These are phyloP conservation scores for Ephydatia muelleri DNA, from an alignment of 37 sponge, comb jelly and placozoan genomes.

Conservation along the genomic window DNA sequence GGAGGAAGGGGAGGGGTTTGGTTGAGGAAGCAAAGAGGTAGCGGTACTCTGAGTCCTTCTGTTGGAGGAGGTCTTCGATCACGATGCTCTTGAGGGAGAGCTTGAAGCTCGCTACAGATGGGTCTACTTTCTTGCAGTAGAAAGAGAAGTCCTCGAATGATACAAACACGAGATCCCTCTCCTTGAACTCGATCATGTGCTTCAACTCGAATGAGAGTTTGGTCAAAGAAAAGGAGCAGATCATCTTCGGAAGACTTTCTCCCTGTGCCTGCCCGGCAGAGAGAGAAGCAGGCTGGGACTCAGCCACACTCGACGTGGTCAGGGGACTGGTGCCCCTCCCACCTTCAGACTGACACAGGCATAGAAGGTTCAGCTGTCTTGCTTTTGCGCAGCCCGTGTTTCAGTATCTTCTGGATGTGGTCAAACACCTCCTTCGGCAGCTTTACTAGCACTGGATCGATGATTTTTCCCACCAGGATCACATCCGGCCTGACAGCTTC, in stretches of 20 bases:
- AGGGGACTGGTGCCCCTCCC: not conserved
- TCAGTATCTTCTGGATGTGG: conserved; percentile 56
- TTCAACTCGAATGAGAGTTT: conserved; percentile 63
- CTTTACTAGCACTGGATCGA: conserved; percentile 32
- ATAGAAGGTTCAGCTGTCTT: not conserved
- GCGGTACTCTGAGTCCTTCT: conserved; percentile 69
- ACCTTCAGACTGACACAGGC: not conserved
- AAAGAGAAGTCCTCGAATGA: conserved; percentile 66
- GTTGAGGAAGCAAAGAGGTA: conserved; percentile 73
- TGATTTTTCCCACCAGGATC: conserved; percentile 31
- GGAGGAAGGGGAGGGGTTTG: conserved; percentile 59
- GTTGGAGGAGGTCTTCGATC: conserved; percentile 84
- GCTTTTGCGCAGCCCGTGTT: conserved; percentile 23
- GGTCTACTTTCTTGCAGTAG: conserved; percentile 24
- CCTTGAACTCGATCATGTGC: conserved; percentile 34
- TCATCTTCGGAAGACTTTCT: conserved; percentile 20
- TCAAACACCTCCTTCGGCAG: conserved; percentile 76
- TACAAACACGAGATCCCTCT: conserved; percentile 59
- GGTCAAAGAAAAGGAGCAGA: conserved; percentile 64
- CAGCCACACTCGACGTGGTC: not conserved
- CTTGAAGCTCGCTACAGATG: conserved; percentile 48
- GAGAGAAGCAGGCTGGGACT: not conserved
- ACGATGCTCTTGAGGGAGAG: conserved; percentile 75
- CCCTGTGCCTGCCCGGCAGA: not conserved
- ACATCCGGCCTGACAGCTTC: conserved; percentile 13